A percentile compares a stretch with the other conserved stretches of the same genome.
These are phyloP conservation scores for Melipona quadrifasciata DNA, from an alignment of 1,140 invertebrate genomes.

Conservation along the genomic window DNA sequence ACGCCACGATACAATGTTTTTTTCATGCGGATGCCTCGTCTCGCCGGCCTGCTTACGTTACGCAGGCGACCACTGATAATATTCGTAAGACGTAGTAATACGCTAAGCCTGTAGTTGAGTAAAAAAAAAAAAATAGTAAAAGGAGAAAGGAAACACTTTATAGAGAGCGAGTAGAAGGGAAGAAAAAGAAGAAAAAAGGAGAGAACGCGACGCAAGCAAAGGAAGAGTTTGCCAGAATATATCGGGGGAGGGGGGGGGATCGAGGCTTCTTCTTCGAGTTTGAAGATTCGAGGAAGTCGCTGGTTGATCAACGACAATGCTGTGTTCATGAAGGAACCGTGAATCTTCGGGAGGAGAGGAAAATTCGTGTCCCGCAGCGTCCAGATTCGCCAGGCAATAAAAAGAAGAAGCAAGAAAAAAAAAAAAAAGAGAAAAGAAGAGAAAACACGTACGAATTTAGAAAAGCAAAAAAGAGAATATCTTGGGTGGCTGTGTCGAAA, in stretches of 20 bases:
- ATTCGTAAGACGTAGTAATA: conserved; percentile 36
- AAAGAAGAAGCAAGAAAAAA: not conserved
- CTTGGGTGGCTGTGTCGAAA: conserved; percentile 8
- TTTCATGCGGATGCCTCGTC: conserved; percentile 65
- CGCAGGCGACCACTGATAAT: conserved; percentile 41
- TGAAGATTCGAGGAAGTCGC: not conserved
- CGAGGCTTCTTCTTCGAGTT: not conserved
- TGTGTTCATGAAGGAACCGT: not conserved
- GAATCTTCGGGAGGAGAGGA: not conserved
- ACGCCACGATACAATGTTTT: conserved; percentile 64
- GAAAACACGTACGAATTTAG: conserved; percentile 14
- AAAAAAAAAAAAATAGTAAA: conserved; percentile 42
- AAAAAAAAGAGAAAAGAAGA: not conserved
- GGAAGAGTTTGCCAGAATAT: not conserved
- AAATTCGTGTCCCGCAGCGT: conserved; percentile 8
- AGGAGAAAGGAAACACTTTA: not conserved
- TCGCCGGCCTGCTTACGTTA: conserved; percentile 42
- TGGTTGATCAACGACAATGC: not conserved
- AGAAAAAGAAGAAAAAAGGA: too few relatives aligned
- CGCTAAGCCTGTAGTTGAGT: conserved; percentile 10
- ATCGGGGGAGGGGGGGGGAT: not conserved
- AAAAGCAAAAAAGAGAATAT: not conserved
- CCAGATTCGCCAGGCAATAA: conserved; percentile 34
- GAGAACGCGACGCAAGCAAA: not conserved
- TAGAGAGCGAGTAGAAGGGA: too few relatives aligned